Base-by-base conservation (phyloP, 2,113 vertebrate species). In the Hystrix cristata region DNA sequence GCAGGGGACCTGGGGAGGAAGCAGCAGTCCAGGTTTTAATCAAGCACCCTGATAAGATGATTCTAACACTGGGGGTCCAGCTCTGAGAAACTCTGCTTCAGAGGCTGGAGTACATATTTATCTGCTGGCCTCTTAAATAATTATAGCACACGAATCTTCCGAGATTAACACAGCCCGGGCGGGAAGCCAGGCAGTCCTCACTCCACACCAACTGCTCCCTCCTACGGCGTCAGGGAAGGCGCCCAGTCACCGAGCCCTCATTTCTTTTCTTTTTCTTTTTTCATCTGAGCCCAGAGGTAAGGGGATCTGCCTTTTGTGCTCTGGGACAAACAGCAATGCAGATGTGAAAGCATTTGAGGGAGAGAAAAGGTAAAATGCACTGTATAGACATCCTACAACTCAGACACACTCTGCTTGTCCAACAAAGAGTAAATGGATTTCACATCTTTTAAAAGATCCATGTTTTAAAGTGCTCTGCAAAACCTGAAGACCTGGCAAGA, bases 51-150 rank as follows among this genome's bases (percentile, higher is more conserved):
- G 25, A 31, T 29, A 25, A 51, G 31, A 2, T 10, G 81, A 65
- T 60, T 88, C 46, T 27, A 57, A 64, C 6, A 14, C 76, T 92
- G 55, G 46, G 29, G 48, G 65, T 91, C 55, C 51, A 88, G 65
- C 93, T 82, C 86, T 14, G 15, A 59, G 80, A 80, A 92, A 81
- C 55, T 65, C 86, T 16, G 82, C 74, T 87, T 65, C 71, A 60
- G 64, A 90, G 62, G 60, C n/a, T 69, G 53, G 94, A 34, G 48
- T 23, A 48, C 55, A 38, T 64, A 81, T 51, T 80, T 87, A 53
- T 90, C 94, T 95, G 51, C 53, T 80, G 90, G 71, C 76, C 90
- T 97, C 59, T 96, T 81, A 82, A 82, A 60, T 57, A 78, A 96
- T 67, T 65, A 95, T 11, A 92, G 95, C 38, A 65, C 48, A 71